A percentile compares a stretch with the other conserved stretches of the same genome.
Evolutionary conservation across 2,888 invertebrate genomes (phyloP).

Genomic region (Nemapogon koenigi): DNA sequence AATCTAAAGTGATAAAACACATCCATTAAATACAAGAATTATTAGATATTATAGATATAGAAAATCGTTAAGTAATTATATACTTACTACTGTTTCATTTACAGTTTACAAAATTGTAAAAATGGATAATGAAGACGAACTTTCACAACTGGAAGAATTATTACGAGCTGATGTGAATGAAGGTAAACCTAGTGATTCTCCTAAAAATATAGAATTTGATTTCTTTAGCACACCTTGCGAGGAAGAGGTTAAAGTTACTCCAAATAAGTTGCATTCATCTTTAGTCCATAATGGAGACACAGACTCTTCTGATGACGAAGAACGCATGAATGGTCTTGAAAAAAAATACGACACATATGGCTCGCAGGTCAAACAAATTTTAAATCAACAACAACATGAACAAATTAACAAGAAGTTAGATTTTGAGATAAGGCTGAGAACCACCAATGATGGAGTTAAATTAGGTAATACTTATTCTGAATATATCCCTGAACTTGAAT

Average conservation of each 20-base stretch:
- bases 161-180: slow-evolving; percentile 41
- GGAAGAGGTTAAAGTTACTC: slow-evolving; percentile 8
- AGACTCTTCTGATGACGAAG: slow-evolving; percentile 86
- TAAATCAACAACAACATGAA: slow-evolving; percentile 53
- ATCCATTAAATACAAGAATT: too few relatives aligned
- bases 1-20: too few relatives aligned
- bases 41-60: too few relatives aligned
- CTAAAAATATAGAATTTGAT: slow-evolving; percentile 33
- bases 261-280: slow-evolving; percentile 16
- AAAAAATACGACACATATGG: slow-evolving; percentile 77
- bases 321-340: slow-evolving; percentile 74
- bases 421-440: slow-evolving; percentile 45
- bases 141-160: slow-evolving; percentile 49
- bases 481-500: too few relatives aligned
- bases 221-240: slow-evolving; percentile 25
- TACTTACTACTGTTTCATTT: too few relatives aligned
- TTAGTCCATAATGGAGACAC: slow-evolving; percentile 65
- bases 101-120: slow-evolving; percentile 3
- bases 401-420: slow-evolving; percentile 35
- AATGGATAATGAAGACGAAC: slow-evolving; percentile 39
- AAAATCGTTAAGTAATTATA: too few relatives aligned
- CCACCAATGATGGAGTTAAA: slow-evolving; percentile 43
- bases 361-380: slow-evolving; percentile 67
- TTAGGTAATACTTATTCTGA: slow-evolving; percentile 27
- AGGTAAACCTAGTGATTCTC: slow-evolving; percentile 18